A percentile compares a stretch with the other conserved stretches of the same genome.
phyloP scores from a whole-genome alignment of 1,140 invertebrate species.

The Phocides pigmalion region DNA sequence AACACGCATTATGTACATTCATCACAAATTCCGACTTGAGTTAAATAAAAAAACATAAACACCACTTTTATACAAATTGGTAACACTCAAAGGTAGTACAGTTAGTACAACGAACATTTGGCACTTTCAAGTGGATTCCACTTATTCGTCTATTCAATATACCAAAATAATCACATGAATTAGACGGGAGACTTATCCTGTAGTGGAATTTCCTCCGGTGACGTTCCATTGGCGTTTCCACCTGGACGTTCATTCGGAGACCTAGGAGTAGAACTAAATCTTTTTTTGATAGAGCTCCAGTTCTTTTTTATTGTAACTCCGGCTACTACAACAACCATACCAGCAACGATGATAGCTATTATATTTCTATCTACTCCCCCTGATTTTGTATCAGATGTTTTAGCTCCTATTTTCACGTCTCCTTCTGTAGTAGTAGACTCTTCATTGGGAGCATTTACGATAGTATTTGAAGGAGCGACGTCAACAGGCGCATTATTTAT shows the following conservation, averaged over 20 bases:
- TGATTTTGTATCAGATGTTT: conserved; percentile 55
- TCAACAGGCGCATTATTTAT: conserved; percentile 52
- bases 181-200: conserved; percentile 75
- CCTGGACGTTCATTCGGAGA: conserved; percentile 51
- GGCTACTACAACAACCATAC: conserved; percentile 75
- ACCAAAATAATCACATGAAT: conserved; percentile 23
- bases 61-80: conserved; percentile 8
- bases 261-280: conserved; percentile 67
- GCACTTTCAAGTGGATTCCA: conserved; percentile 7
- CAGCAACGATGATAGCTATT: conserved; percentile 78
- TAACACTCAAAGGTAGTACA: conserved; percentile 19
- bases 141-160: conserved; percentile 8
- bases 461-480: conserved; percentile 40
- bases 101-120: too few relatives aligned
- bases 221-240: conserved; percentile 58
- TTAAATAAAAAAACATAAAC: neutral
- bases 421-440: conserved; percentile 38
- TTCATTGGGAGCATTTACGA: conserved; percentile 45
- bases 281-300: conserved; percentile 78
- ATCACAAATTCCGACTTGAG: conserved; percentile 9
- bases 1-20: conserved; percentile 11
- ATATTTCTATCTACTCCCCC: conserved; percentile 72
- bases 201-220: conserved; percentile 73
- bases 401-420: conserved; percentile 66
- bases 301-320: conserved; percentile 84